Evolutionary conservation across 2,113 vertebrate species (phyloP), one percentile per base, ranked within the genome.

Genomic region (Gymnorhina tibicen): DNA sequence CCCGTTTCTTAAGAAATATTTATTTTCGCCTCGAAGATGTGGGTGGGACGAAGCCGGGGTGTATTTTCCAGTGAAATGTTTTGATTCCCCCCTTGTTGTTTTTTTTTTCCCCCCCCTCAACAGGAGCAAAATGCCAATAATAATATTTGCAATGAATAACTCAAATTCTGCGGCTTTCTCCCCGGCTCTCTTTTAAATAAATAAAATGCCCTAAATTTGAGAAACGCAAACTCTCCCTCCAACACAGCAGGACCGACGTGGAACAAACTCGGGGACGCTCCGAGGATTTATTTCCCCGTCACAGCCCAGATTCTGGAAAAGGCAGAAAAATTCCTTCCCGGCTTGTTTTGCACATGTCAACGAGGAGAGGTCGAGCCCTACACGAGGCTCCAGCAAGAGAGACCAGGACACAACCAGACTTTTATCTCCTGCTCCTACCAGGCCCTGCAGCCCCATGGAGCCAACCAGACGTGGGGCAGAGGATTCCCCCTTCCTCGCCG

Each of bases 111-210:
- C 3, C 0, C 3, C 56, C 46, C 63, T 80, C 32, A 46, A 64
- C 42, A 8, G 89, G 56, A 91, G 82, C 52, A 37, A 85, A 93
- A 83, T 1, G 96, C 97, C 96, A 97, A 91, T 86, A 95, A 95
- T 92, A 96, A 97, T 96, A 97, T 96, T 96, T 96, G 93, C 56
- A 78, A 94, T 73, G 94, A 95, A 96, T 95, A 96, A 93, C 96
- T 92, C 80, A 92, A 85, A 93, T 96, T 97, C 96, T 96, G 96
- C 42, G 96, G 95, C 91, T 95, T 96, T 93, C 95, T 93, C 89
- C 85, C 75, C 93, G 11, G 16, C 90, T 88, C 88, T 73, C 75
- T 77, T 91, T 84, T 60, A 94, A 88, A 94, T 77, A 95, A 96
- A 96, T 75, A 94, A 96, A 96, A 95, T 90, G 44, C 93, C 92